Evolutionary conservation across 2,113 vertebrate species (phyloP).

Genomic region (Propithecus coquereli): DNA sequence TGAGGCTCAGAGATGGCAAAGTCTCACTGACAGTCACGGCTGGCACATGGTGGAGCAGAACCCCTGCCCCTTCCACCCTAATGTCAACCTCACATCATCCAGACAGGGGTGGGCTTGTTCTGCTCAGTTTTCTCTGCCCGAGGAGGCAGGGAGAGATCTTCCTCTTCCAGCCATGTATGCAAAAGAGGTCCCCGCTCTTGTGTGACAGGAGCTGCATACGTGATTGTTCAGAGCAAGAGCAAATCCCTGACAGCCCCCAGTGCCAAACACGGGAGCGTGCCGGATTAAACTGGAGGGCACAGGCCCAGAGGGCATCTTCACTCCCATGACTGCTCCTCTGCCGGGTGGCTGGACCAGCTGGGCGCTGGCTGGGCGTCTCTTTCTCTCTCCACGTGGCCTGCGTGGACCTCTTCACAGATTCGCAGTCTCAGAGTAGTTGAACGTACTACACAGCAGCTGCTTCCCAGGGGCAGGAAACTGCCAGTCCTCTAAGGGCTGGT

Average conservation of each 20-base stretch:
- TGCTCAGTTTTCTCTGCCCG: too few relatives aligned
- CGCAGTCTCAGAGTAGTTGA: background rate
- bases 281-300: too few relatives aligned
- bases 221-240: background rate
- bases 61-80: rapidly evolving
- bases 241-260: rapidly evolving
- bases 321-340: rapidly evolving
- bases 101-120: background rate
- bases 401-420: background rate
- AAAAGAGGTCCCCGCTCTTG: background rate
- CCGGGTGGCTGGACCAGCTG: background rate
- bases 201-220: rapidly evolving
- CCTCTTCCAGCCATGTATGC: rapidly evolving
- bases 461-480: background rate
- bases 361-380: background rate
- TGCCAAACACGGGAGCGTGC: rapidly evolving
- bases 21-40: background rate
- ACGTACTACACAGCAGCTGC: background rate
- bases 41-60: rapidly evolving
- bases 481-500: background rate
- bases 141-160: background rate
- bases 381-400: rapidly evolving
- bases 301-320: rapidly evolving
- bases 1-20: background rate
- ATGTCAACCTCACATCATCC: background rate